Conservation (phyloP, 2,113 vertebrate genomes). For the Bombycilla garrulus region DNA sequence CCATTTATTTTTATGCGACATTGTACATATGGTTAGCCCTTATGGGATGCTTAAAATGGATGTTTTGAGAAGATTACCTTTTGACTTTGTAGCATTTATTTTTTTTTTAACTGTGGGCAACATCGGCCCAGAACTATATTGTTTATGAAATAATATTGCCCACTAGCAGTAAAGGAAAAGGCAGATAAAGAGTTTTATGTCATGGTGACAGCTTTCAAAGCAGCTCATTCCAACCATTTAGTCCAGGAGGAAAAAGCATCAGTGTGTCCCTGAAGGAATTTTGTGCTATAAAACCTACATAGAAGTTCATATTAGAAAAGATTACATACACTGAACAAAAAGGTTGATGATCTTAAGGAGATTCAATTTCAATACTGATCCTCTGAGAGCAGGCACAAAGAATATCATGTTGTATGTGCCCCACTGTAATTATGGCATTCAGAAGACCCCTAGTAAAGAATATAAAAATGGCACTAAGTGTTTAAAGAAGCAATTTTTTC, state of each 20-base stretch:
- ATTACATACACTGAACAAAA: constrained; percentile 37
- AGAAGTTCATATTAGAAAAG: constrained; percentile 38
- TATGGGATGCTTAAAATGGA: constrained; percentile 35
- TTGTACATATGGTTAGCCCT: constrained; percentile 16
- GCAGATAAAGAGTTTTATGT: constrained; percentile 71
- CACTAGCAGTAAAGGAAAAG: constrained; percentile 64
- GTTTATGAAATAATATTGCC: constrained; percentile 74
- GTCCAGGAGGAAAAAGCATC: constrained; percentile 68
- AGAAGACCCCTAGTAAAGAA: not conserved
- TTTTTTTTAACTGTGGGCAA: constrained; percentile 10
- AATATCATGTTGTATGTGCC: not conserved
- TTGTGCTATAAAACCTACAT: constrained; percentile 47
- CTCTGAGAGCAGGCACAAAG: not conserved
- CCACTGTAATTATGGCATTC: not conserved
- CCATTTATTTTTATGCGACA: constrained; percentile 22
- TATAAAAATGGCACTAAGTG: not conserved
- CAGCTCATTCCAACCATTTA: constrained; percentile 67
- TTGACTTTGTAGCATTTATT: not conserved
- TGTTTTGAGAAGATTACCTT: constrained; percentile 24
- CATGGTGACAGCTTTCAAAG: constrained; percentile 73
- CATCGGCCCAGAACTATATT: not conserved
- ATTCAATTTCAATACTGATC: constrained; percentile 8
- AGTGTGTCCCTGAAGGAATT: constrained; percentile 52
- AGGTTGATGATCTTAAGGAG: constrained; percentile 14
- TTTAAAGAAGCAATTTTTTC: not conserved